Evolutionary conservation across 1,140 invertebrate genomes (phyloP), one percentile per base, ranked within the genome.

Genomic region (Campodea augens): DNA sequence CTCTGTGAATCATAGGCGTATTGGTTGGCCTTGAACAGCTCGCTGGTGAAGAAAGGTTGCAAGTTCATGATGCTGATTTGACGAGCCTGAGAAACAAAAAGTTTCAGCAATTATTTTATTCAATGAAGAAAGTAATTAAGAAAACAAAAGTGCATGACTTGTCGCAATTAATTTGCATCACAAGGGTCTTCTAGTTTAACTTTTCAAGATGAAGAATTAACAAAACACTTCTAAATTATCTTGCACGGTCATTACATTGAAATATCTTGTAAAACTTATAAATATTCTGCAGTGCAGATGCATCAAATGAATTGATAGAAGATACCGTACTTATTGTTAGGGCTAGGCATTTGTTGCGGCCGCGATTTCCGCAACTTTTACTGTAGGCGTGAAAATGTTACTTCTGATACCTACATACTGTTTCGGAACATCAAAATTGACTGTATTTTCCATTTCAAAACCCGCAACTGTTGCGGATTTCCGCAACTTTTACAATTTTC

Each of bases 11-110:
- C 88, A 54, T 90, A 91, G 3, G 70, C 65, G 56, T 90, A 98
- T 54, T 84, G 77, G 60, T 97, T 95, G n/a, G 70, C 68, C 56
- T 77, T 77, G 61, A 98, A 98, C 51, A 95, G 69, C 39, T 83
- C 74, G 55, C 89, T 95, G 20, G 88, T 77, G 55, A 91, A 98
- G 63, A 98, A 98, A 2, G 83, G 71, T 55, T 81, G 78, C 24
- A 98, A 61, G 61, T 92, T 86, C 44, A 75, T 71, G 44, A 98
- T 87, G 57, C 90, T 86, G 40, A 98, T 81, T 63, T 90, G 84
- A 57, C 86, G 79, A 1, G 90, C 91, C 73, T 92, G 63, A 45
- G 71, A 72, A 58, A 43, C n/a, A n/a, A n/a, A n/a, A n/a, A n/a
- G n/a, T n/a, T n/a, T n/a, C n/a, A n/a, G n/a, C n/a, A n/a, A n/a